A percentile compares a stretch with the other conserved stretches of the same genome.
Conservation (phyloP, 2,113 vertebrate species). For the Nematolebias whitei region DNA sequence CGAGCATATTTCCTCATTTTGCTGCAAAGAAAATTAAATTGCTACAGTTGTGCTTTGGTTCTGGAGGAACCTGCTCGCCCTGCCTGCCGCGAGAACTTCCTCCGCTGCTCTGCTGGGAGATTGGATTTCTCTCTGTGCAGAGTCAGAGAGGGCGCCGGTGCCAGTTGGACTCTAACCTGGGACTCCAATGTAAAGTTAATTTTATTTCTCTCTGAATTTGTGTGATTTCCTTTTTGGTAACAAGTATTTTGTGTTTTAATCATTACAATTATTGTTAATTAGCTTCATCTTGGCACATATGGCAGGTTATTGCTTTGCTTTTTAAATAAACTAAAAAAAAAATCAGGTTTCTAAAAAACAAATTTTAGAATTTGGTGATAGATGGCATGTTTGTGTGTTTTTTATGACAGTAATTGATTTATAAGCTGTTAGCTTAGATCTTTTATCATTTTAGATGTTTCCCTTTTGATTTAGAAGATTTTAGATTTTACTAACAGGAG, state of each 20-base stretch:
- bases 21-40: slow-evolving; percentile 65
- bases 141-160: slow-evolving; percentile 18
- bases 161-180: slow-evolving; percentile 32
- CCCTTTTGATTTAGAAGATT: too few relatives aligned
- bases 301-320: too few relatives aligned
- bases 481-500: too few relatives aligned
- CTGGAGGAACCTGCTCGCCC: slow-evolving; percentile 58
- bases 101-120: slow-evolving; percentile 55
- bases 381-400: too few relatives aligned
- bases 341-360: too few relatives aligned
- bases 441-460: too few relatives aligned
- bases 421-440: too few relatives aligned
- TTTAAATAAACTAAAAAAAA: too few relatives aligned
- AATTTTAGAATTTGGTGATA: too few relatives aligned
- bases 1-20: slow-evolving; percentile 61
- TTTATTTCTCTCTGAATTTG: not conserved
- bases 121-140: slow-evolving; percentile 58
- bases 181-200: slow-evolving; percentile 18
- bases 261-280: not conserved
- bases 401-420: too few relatives aligned
- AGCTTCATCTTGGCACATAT: not conserved
- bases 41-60: slow-evolving; percentile 71
- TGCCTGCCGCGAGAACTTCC: slow-evolving; percentile 70
- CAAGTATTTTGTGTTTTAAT: not conserved
- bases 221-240: slow-evolving; percentile 4